These are phyloP conservation scores for Capitulum mitella DNA, from an alignment of 2,888 invertebrate genomes.

Conservation along the genomic window DNA sequence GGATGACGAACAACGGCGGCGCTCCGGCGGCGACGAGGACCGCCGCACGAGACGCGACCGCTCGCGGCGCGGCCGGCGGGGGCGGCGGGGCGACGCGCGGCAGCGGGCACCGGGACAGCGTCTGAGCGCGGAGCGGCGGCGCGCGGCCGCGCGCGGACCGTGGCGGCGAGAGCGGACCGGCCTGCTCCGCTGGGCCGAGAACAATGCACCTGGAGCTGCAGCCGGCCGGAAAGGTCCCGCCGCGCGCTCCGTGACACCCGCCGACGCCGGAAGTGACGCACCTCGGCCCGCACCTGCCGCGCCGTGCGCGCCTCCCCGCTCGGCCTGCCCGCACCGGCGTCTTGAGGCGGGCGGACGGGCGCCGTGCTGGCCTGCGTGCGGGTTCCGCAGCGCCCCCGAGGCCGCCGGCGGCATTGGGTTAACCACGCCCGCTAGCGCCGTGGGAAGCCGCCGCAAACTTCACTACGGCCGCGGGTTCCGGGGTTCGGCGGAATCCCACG, in stretches of 20 bases:
- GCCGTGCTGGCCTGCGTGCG: no score
- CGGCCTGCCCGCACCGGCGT: no score
- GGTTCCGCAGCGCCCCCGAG: no score
- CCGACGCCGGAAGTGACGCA: background rate
- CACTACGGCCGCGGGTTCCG: no score
- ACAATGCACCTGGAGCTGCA: background rate
- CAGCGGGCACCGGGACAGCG: background rate
- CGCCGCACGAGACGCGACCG: background rate
- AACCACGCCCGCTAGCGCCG: no score
- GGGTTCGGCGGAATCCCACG: no score
- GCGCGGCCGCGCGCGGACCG: background rate
- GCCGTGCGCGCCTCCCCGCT: no score
- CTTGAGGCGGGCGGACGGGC: no score
- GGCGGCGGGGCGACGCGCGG: background rate
- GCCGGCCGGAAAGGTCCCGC: constrained; percentile 1
- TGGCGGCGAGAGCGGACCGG: background rate
- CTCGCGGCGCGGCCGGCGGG: background rate
- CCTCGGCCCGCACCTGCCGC: background rate
- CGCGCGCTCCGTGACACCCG: background rate
- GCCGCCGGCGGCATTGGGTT: no score
- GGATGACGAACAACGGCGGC: no score
- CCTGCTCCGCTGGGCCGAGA: background rate
- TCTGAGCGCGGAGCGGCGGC: background rate
- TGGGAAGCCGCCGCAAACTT: no score
- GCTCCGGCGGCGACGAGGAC: background rate